These are phyloP conservation scores for Macaca nemestrina DNA, from an alignment of 2,113 vertebrate genomes.

Conservation along the genomic window DNA sequence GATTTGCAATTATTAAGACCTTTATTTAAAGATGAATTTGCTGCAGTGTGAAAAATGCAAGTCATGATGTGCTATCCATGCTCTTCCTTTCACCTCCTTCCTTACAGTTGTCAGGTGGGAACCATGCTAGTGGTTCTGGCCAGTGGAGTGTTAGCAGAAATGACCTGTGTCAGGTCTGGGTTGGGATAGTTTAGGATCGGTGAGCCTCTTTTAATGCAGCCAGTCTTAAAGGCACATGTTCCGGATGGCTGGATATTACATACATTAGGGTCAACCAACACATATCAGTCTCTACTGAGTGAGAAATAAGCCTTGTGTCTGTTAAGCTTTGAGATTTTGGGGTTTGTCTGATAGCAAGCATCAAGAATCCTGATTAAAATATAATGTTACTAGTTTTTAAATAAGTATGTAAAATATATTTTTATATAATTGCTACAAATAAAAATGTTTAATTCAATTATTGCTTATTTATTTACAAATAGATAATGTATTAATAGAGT, in stretches of 20 bases:
- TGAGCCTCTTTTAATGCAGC: not conserved
- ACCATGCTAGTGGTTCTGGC: not conserved
- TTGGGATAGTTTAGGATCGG: not conserved
- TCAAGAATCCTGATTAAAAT: not conserved
- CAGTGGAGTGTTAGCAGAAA: not conserved
- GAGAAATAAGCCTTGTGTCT: not conserved
- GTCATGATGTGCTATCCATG: not conserved
- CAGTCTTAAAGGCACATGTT: not conserved
- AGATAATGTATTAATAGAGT: not conserved
- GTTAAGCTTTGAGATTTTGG: not conserved
- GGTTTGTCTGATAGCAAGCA: not conserved
- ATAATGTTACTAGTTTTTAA: not conserved
- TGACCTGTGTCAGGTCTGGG: not conserved
- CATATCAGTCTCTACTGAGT: not conserved
- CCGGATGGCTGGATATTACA: not conserved
- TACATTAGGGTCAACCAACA: not conserved
- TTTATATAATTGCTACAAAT: not conserved
- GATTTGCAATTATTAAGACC: not conserved
- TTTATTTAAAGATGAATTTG: not conserved
- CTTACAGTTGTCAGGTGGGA: too few species aligned
- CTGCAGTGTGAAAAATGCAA: not conserved
- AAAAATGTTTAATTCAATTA: not conserved
- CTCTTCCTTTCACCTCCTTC: not conserved
- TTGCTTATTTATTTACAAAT: not conserved
- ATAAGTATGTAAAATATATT: not conserved